These are phyloP conservation scores for Cuculus canorus DNA, from an alignment of 2,797 vertebrate genomes.

Conservation along the genomic window DNA sequence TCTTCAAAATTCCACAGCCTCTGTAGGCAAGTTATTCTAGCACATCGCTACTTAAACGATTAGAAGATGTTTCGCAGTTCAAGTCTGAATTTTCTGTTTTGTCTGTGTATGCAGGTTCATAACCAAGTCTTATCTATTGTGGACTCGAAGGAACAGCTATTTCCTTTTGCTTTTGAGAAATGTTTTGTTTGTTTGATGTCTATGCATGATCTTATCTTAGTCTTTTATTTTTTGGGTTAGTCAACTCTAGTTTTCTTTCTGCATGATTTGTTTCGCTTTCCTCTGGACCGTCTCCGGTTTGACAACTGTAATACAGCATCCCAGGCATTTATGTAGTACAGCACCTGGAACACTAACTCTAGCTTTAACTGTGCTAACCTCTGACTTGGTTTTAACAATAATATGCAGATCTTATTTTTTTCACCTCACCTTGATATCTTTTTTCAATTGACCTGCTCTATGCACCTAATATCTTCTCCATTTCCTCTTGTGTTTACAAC, in stretches of 20 bases:
- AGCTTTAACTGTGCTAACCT: not conserved
- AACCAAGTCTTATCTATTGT: not conserved
- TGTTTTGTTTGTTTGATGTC: not conserved
- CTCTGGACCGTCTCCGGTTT: not conserved
- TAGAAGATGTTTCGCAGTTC: not conserved
- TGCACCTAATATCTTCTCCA: not conserved
- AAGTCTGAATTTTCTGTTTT: not conserved
- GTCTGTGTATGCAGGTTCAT: not conserved
- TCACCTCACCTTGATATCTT: not conserved
- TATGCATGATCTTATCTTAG: not conserved
- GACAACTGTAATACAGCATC: not conserved
- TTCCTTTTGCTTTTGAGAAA: not conserved
- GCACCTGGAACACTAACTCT: not conserved
- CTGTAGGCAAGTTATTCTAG: not conserved
- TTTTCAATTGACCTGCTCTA: not conserved
- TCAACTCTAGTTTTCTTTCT: not conserved
- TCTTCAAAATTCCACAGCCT: not conserved
- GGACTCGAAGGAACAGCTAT: not conserved
- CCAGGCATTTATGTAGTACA: not conserved
- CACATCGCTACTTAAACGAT: not conserved
- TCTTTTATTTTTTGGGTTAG: not conserved
- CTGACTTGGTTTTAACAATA: not conserved
- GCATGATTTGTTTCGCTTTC: not conserved
- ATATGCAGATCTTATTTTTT: accelerated
- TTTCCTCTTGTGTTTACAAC: not conserved